Conservation (phyloP, 1,140 invertebrate species). For the Frieseomelitta varia region DNA sequence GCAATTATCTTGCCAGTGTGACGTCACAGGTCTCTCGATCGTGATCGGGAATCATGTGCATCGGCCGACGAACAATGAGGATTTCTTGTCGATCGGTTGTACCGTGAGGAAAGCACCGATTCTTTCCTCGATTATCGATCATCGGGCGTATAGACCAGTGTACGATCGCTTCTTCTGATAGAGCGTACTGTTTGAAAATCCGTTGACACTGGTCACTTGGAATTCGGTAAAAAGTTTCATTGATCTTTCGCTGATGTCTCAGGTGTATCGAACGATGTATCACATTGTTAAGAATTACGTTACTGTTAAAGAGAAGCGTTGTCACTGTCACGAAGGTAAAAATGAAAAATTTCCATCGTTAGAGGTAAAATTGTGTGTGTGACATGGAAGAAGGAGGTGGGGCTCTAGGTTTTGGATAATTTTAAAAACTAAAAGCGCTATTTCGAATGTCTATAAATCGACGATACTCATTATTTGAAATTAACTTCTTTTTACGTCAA, state of each 20-base stretch:
- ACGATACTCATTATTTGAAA: no score
- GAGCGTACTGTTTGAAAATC: not conserved
- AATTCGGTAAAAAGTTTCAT: not conserved
- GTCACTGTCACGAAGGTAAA: no score
- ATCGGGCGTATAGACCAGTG: not conserved
- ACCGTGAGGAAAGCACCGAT: slow-evolving; percentile 3
- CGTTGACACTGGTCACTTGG: not conserved
- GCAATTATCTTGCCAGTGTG: slow-evolving; percentile 23
- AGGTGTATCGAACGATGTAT: not conserved
- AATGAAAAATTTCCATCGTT: no score
- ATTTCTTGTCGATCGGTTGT: slow-evolving; percentile 11
- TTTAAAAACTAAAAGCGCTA: no score
- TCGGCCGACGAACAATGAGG: not conserved
- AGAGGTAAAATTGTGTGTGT: no score
- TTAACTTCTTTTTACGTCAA: no score
- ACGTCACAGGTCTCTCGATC: not conserved
- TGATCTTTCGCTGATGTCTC: not conserved
- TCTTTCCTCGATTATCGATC: not conserved
- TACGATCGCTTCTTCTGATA: not conserved
- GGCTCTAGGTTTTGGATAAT: no score
- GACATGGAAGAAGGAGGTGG: no score
- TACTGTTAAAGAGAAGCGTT: no score
- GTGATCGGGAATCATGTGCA: not conserved
- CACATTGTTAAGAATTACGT: not conserved
- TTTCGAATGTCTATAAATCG: no score